Base-by-base conservation (phyloP, 2,888 invertebrate genomes). In the Heliconius ethilla region DNA sequence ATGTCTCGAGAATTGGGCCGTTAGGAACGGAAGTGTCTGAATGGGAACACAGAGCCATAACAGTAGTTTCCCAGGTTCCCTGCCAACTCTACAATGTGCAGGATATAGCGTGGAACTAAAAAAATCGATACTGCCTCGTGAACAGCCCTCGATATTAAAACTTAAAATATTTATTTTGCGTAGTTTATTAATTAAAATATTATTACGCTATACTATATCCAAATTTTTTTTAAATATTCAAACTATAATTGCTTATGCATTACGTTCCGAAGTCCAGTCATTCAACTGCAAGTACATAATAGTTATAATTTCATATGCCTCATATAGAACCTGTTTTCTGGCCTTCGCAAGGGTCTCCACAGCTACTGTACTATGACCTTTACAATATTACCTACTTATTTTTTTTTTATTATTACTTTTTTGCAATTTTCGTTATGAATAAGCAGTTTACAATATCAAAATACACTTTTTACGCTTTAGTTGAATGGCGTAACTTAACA, bases 281-380 rank as follows among this genome's bases (percentile, higher is more conserved):
- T 74, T 74, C 74, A 74, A 74, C 74, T 74, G 45, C 82, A 84
- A 85, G 84, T 86, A 86, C 86, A 88, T 86, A 87, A 86, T 85
- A 84, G 85, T 88, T 86, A 87, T 87, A 85, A 85, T 86, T 83
- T 82, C 83, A 82, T 78, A 80, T 82, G 81, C 83, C 83, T 82
- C 82, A 81, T 87, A 86, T 83, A 88, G 85, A 90, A 91, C 92
- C 88, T 82, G 90, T 90, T 89, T 82, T 73, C 77, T 82, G 84
- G 82, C 86, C 85, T 85, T 85, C 83, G 83, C 81, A 86, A 89
- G 90, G 87, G 89, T 87, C 85, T 88, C 85, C 86, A 81, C 9
- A 29, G 27, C 59, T 70, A 70, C 62, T 72, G 59, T 72, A 40
- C 40, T 37, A 10, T 37, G 40, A 77, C 65, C 72, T 72, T 70